phyloP scores from a whole-genome alignment of 23 tunicate genomes.

The Diplosoma virens region DNA sequence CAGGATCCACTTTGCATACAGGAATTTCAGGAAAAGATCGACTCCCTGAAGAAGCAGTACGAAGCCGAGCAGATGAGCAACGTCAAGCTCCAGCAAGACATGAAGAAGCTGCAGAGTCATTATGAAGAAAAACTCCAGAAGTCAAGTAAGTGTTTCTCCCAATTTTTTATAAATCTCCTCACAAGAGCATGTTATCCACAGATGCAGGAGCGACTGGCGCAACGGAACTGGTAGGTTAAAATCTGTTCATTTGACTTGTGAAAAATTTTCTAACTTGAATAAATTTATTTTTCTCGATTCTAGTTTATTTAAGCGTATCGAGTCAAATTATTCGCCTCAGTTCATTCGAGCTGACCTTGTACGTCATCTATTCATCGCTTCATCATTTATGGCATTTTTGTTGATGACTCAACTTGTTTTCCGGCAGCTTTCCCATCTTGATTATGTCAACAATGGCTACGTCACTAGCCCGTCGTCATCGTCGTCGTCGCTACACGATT shows the following conservation, averaged over 20 bases:
- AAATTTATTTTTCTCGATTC: no score
- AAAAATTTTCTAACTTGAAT: no score
- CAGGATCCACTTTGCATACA: neutral
- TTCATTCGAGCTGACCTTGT: no score
- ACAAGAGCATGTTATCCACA: no score
- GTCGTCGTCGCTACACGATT: neutral
- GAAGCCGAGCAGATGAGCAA: constrained; percentile 96
- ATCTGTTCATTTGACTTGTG: no score
- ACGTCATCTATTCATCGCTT: no score
- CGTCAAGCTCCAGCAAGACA: constrained; percentile 85
- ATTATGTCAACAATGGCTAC: neutral
- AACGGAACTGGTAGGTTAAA: no score
- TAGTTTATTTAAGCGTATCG: no score
- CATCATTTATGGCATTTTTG: no score
- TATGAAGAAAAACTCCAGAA: constrained; percentile 70
- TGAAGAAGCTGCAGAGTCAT: constrained; percentile 80
- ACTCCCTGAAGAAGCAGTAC: constrained; percentile 68
- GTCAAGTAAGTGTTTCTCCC: constrained; percentile 49
- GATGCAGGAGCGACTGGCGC: no score
- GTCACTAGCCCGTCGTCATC: neutral
- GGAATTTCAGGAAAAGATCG: constrained; percentile 79
- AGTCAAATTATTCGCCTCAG: no score
- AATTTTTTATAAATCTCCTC: no score
- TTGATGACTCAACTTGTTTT: neutral
- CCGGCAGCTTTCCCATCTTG: neutral